Conservation (phyloP, 2,113 vertebrate genomes). For the Alexandromys fortis region DNA sequence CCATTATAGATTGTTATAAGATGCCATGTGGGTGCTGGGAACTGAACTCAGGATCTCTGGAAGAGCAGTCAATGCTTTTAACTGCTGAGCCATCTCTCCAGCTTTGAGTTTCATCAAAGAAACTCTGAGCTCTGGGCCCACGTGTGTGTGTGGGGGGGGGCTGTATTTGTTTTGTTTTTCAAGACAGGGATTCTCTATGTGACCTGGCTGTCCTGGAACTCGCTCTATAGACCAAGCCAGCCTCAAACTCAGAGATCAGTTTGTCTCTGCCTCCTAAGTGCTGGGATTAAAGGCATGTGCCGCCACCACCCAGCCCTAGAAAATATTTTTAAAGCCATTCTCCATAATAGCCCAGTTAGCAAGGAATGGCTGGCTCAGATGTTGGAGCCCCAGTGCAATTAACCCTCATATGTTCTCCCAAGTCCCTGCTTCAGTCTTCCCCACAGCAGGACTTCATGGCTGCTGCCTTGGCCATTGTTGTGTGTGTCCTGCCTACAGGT, state of each 20-base stretch:
- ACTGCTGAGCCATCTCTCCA: background rate
- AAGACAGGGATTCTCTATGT: background rate
- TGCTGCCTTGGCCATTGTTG: background rate
- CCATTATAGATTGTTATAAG: background rate
- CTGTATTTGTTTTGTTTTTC: background rate
- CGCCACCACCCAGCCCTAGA: background rate
- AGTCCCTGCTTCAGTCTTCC: background rate
- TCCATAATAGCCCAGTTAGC: background rate
- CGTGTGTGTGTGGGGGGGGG: no score
- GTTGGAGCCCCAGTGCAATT: background rate
- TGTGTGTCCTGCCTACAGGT: conserved; percentile 84
- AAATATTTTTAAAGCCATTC: background rate
- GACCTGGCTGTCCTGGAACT: background rate
- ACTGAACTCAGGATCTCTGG: background rate
- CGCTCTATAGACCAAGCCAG: background rate
- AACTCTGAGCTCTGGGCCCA: no score
- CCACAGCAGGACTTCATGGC: background rate
- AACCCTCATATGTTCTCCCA: background rate
- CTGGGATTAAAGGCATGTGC: background rate
- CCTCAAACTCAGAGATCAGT: background rate
- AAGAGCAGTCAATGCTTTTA: background rate
- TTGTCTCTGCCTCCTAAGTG: background rate
- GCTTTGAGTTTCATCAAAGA: background rate
- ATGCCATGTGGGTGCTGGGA: background rate
- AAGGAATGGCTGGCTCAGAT: background rate